Base-by-base conservation (phyloP, 2,888 invertebrate species). In the Griposia aprilina region DNA sequence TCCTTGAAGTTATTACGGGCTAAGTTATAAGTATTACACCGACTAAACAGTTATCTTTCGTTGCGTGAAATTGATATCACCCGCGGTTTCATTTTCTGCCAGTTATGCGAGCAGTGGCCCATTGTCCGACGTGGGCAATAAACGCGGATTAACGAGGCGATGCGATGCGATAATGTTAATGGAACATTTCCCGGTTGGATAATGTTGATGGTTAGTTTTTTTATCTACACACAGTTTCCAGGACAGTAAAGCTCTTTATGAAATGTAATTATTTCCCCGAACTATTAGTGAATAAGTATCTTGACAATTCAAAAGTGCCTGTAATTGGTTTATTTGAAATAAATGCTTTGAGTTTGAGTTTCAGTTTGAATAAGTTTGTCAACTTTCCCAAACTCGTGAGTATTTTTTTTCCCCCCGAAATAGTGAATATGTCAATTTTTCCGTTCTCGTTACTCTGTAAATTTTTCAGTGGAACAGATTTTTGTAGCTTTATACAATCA, bases 21-120 rank as follows among this genome's bases (percentile, higher is more conserved):
- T 67, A 86, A 80, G 76, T 83, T 80, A 73, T 78, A 41, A 41
- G 41, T 41, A 76, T 81, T 80, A 66, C 70, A 63, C 62, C 60
- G 65, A 62, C 81, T 80, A 78, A 81, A 70, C 55, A 88, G 87
- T 76, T 82, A 88, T 59, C 78, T 71, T 74, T 59, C n/a, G 80
- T 82, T 87, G 89, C 89, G 89, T 87, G 89, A 88, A 87, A 87
- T 88, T 88, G 84, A 80, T 88, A 80, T 80, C 60, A 69, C 69
- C 45, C 41, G n/a, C 65, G 74, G 80, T 78, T 88, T 70, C 62
- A 63, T 83, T 72, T 85, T 50, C 50, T 23, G 60, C 59, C 60
- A 50, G 55, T 81, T 57, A 55, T 60, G 36, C 26, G 71, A 30
- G n/a, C 60, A 63, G 20, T 62, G 72, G 69, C 66, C 81, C 52